Base-by-base conservation (phyloP, 2,113 vertebrate genomes). In the Hypocryptadius cinnamomeus region DNA sequence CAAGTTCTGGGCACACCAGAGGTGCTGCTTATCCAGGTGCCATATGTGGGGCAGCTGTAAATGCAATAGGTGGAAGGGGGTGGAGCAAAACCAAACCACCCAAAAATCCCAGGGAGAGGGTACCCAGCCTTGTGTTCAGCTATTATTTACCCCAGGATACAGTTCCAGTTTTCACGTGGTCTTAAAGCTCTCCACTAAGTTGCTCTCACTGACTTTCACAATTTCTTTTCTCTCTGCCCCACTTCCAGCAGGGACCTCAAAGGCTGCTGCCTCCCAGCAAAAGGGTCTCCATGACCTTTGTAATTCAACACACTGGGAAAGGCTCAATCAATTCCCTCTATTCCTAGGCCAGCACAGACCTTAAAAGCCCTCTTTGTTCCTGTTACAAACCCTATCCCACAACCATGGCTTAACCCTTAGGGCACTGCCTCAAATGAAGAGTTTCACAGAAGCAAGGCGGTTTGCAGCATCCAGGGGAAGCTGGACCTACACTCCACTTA, bases 331-430 rank as follows among this genome's bases (percentile, higher is more conserved):
- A 61, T 86, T 72, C 93, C 87, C 77, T 93, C 94, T 89, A 74
- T 86, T 96, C 93, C 87, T 45, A 92, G 53, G 80, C 77, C 60
- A 94, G 73, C 60, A 91, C 56, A 92, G 80, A 86, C 77, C 77
- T 94, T 84, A 94, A 96, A 94, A 94, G 94, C 76, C 39, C 35
- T 89, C 95, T 96, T 96, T 96, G 94, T 95, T 95, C 89, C 60
- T 51, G 33, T 60, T 84, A 92, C 86, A 86, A 88, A 89, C 60
- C 68, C 86, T 66, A 59, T 30, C 33, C 69, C 60, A 66, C 60
- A 74, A 50, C 51, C 1, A 5, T 74, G 39, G 69, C 65, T 96
- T 95, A 96, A 96, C 91, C 93, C 93, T 94, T 91, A 39, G 77
- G 48, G 73, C 56, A 84, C 89, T 70, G 73, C 80, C 65, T 92